Conservation (phyloP, 1,140 invertebrate genomes). For the Agrypnia vestita region DNA sequence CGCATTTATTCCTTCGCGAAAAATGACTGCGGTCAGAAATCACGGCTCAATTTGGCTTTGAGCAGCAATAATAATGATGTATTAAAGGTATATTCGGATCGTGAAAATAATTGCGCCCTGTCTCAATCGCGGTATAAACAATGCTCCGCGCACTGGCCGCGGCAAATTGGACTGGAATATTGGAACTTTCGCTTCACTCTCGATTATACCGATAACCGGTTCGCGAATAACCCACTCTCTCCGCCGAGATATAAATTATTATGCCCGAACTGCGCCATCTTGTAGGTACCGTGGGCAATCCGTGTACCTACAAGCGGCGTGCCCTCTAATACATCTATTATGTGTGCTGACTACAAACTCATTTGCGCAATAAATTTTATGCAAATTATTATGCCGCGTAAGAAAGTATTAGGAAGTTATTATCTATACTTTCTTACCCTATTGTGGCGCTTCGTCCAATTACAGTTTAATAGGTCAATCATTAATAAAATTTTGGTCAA, state of each 20-base stretch:
- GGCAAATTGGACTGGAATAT: conserved; percentile 31
- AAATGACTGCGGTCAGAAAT: too few species aligned
- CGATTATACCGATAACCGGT: conserved; percentile 41
- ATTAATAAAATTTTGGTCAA: too few species aligned
- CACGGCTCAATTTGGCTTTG: neutral
- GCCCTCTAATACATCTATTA: too few species aligned
- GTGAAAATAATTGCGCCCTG: conserved; percentile 9
- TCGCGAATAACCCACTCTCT: conserved; percentile 37
- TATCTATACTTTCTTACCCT: too few species aligned
- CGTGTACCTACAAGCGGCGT: too few species aligned
- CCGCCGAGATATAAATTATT: conserved; percentile 9
- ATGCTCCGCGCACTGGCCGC: neutral
- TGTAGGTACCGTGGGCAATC: neutral
- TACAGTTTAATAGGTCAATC: too few species aligned
- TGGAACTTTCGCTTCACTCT: conserved; percentile 45
- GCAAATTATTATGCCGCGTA: too few species aligned
- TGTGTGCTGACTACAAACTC: too few species aligned
- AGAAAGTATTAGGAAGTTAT: too few species aligned
- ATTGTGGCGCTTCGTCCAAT: too few species aligned
- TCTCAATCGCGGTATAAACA: conserved; percentile 14
- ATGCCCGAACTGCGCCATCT: conserved; percentile 23
- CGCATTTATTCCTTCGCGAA: neutral
- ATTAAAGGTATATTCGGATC: neutral
- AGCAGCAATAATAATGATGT: neutral
- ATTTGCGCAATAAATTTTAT: too few species aligned